Base-by-base conservation (phyloP, 2,797 vertebrate genomes). In the Harpagifer antarcticus region DNA sequence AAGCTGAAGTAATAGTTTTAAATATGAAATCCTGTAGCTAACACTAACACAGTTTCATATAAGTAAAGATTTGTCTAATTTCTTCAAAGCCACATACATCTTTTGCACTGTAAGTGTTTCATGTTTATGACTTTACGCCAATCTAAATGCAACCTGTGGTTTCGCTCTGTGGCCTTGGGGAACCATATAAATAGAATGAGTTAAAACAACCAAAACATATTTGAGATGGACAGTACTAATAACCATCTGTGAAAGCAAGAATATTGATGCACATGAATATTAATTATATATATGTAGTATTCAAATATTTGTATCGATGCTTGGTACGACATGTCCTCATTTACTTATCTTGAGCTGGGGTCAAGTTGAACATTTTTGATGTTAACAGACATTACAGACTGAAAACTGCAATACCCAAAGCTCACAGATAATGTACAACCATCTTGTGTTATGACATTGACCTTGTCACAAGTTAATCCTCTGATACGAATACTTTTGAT, bases 21-120 rank as follows among this genome's bases (percentile, higher is more conserved):
- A 40, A 62, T 60, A 16, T n/a, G 27, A n/a, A 19, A 67, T 75
- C 62, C 55, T 45, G 17, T 37, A 31, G 4, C 27, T 27, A 5
- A 27, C 23, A 27, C 23, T 27, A 27, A 27, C 23, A 5, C 4
- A 43, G 47, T 60, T 74, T 47, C 13, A 60, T 20, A 15, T 20
- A n/a, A 69, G 23, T 49, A 14, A 55, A 69, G 33, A 7, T 60
- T 43, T 55, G 48, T 13, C 15, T 52, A 13, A 62, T 2, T 27
- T 27, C 27, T 27, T 27, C 27, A 0, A 27, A 5, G 27, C 27
- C 27, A 5, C 27, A 27, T 27, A 27, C 27, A 27, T 27, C 27
- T 27, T 27, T 27, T 27, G 27, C 27, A 5, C 27, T 27, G 27
- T 27, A 27, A 27, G 27, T 5, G 27, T 27, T 27, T 27, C 27